These are phyloP conservation scores for Augochlorella aurata DNA, from an alignment of 2,888 invertebrate species.

Conservation along the genomic window DNA sequence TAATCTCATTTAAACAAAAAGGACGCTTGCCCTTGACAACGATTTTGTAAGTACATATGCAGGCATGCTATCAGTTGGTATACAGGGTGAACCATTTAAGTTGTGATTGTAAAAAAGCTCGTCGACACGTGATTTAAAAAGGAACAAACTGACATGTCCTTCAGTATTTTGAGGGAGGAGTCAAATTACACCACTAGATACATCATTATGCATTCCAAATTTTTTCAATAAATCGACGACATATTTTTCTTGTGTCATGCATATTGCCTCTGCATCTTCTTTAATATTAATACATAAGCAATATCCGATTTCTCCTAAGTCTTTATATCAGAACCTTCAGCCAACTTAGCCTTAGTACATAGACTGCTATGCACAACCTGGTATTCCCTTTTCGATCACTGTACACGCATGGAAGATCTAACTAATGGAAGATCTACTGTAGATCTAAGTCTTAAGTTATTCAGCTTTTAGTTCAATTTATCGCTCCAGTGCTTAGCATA, in stretches of 20 bases:
- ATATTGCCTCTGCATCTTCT: conserved; percentile 1
- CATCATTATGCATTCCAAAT: too few relatives aligned
- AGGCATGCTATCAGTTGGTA: not conserved
- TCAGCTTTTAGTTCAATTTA: conserved; percentile 1
- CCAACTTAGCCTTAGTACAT: conserved; percentile 20
- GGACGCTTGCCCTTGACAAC: not conserved
- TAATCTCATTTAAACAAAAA: not conserved
- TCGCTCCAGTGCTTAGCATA: conserved; percentile 26
- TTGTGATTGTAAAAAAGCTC: too few relatives aligned
- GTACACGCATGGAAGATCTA: conserved; percentile 24
- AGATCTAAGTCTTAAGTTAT: conserved; percentile 3
- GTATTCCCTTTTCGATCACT: not conserved
- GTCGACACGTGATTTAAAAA: too few relatives aligned
- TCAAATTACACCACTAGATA: too few relatives aligned
- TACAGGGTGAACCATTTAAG: too few relatives aligned
- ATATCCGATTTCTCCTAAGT: conserved; percentile 33
- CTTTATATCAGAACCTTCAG: conserved; percentile 40
- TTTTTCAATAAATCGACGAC: conserved; percentile 30
- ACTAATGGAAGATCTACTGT: too few relatives aligned
- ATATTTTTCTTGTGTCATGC: conserved; percentile 44
- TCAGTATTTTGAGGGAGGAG: too few relatives aligned
- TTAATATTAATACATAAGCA: conserved; percentile 51
- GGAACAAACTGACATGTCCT: too few relatives aligned
- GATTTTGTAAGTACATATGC: not conserved
- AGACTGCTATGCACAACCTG: not conserved